These are phyloP conservation scores for Malurus splendens DNA, from an alignment of 2,797 vertebrate species.

Conservation along the genomic window DNA sequence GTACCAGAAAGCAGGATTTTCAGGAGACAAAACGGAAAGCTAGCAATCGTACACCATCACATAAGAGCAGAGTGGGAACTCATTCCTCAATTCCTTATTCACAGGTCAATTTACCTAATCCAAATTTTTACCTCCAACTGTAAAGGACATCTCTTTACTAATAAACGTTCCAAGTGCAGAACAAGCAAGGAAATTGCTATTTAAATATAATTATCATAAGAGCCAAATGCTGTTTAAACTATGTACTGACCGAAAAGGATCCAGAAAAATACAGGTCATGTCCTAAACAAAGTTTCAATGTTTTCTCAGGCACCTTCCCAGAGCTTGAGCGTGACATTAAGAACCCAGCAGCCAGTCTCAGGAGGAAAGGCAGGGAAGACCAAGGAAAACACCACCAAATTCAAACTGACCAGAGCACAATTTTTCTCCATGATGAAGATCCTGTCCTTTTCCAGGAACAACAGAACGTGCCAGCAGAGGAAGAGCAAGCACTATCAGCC, in stretches of 20 bases:
- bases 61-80: background rate
- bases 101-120: background rate
- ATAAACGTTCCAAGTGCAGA: background rate
- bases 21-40: background rate
- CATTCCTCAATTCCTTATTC: background rate
- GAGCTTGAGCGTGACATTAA: background rate
- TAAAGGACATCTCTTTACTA: background rate
- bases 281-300: background rate
- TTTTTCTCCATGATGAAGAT: background rate
- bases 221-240: background rate
- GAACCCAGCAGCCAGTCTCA: background rate
- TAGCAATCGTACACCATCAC: accelerated
- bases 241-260: background rate
- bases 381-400: background rate
- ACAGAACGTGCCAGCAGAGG: background rate
- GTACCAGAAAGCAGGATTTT: background rate
- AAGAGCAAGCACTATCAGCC: background rate
- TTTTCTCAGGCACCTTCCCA: background rate
- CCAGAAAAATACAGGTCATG: background rate
- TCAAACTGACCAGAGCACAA: background rate
- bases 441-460: background rate
- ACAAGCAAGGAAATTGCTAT: background rate
- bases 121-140: background rate
- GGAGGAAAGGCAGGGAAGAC: background rate
- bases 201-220: background rate